Evolutionary conservation across 92 coral and sea anemone species (phyloP).

Genomic region (Actinostola sp.): DNA sequence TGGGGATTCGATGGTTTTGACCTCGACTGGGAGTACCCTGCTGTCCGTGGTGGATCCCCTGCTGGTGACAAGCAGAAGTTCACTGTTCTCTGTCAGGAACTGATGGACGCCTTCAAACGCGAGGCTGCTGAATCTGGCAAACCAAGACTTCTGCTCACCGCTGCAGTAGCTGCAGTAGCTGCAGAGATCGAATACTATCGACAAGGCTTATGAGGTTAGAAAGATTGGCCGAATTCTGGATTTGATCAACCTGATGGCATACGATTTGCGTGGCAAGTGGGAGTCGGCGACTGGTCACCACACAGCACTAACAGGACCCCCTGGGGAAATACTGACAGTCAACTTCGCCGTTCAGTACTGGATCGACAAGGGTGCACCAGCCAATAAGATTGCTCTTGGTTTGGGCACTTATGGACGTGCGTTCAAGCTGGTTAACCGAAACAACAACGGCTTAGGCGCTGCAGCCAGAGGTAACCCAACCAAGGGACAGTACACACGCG

Average conservation of each 20-base stretch:
- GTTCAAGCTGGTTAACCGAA: constrained; percentile 40
- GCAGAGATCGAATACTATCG: constrained; percentile 37
- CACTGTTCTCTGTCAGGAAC: constrained; percentile 64
- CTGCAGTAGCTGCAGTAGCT: constrained; percentile 69
- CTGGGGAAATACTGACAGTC: constrained; percentile 45
- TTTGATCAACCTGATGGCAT: constrained; percentile 63
- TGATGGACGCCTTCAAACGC: constrained; percentile 60
- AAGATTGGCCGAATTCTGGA: constrained; percentile 51
- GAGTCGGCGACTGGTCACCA: constrained; percentile 62
- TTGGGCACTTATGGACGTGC: constrained; percentile 72
- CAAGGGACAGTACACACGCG: constrained; percentile 46
- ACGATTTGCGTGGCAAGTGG: constrained; percentile 63
- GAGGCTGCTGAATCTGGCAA: constrained; percentile 45
- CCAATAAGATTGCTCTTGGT: constrained; percentile 74
- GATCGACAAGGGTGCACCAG: constrained; percentile 64
- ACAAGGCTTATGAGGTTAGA: constrained; percentile 58
- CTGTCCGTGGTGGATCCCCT: constrained; percentile 62
- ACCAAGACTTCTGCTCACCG: constrained; percentile 66
- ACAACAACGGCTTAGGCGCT: constrained; percentile 60
- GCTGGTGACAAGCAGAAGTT: constrained; percentile 70
- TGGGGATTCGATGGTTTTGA: constrained; percentile 79
- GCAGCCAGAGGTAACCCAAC: constrained; percentile 52
- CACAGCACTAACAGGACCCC: constrained; percentile 55
- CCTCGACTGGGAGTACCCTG: constrained; percentile 86
- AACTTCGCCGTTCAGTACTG: constrained; percentile 51